Evolutionary conservation across 2,888 invertebrate species (phyloP).

Genomic region (Chymomyza procnemis): DNA sequence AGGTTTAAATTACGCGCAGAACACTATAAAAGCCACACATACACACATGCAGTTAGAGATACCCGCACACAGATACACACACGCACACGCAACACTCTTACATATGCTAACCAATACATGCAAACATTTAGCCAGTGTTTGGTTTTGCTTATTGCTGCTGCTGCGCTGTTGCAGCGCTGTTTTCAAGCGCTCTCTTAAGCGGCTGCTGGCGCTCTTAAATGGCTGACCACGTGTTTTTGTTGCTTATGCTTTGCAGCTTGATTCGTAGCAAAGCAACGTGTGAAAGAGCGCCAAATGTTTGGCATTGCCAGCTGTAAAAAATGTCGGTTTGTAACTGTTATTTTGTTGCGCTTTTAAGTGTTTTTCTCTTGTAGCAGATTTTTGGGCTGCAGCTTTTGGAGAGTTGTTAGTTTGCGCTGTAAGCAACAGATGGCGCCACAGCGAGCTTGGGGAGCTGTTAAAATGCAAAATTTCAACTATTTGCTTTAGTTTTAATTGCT

Average conservation of each 20-base stretch:
- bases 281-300: conserved; percentile 10
- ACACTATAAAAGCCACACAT: background rate
- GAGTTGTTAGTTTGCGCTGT: conserved; percentile 22
- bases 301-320: conserved; percentile 24
- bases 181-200: conserved; percentile 22
- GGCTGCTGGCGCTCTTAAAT: conserved; percentile 40
- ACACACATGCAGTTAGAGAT: background rate
- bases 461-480: background rate
- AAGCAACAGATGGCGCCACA: conserved; percentile 57
- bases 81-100: background rate
- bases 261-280: conserved; percentile 43
- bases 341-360: background rate
- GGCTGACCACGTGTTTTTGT: conserved; percentile 55
- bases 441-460: background rate
- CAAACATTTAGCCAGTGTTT: no score
- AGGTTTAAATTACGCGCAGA: background rate
- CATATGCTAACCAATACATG: no score
- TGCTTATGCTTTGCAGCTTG: conserved; percentile 51
- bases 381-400: conserved; percentile 39
- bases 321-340: background rate
- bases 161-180: background rate
- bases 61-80: background rate
- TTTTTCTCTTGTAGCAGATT: background rate
- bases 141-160: background rate
- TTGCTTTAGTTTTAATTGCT: background rate